Conservation (phyloP, 2,797 vertebrate genomes). For the Lagocephalus sceleratus region DNA sequence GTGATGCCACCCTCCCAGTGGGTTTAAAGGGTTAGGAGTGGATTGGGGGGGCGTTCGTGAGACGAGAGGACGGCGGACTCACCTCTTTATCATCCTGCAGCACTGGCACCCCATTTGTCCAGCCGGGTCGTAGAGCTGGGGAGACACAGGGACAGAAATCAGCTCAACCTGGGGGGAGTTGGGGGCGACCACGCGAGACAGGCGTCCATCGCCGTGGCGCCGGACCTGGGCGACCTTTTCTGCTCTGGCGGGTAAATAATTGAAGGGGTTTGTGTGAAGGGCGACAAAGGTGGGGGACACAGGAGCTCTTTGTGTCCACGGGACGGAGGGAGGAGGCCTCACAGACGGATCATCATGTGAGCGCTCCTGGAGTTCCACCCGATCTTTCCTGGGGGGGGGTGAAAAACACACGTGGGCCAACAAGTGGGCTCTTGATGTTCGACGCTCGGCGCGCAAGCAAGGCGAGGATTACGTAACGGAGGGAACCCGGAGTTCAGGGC, state of each 20-base stretch:
- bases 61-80: slow-evolving; percentile 55
- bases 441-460: no score
- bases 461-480: no score
- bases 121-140: slow-evolving; percentile 67
- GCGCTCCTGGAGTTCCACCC: slow-evolving; percentile 1
- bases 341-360: neutral
- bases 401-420: slow-evolving; percentile 17
- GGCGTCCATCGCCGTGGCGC: slow-evolving; percentile 57
- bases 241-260: slow-evolving; percentile 77
- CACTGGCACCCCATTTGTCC: slow-evolving; percentile 99
- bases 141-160: slow-evolving; percentile 41
- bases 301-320: slow-evolving; percentile 35
- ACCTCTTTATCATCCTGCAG: slow-evolving; percentile 98
- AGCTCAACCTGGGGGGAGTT: no score
- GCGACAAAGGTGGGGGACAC: slow-evolving; percentile 51
- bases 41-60: no score
- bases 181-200: no score
- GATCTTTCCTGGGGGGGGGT: slow-evolving; percentile 7
- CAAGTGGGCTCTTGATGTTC: neutral
- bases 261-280: slow-evolving; percentile 64
- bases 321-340: slow-evolving; percentile 8
- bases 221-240: slow-evolving; percentile 71
- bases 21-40: no score
- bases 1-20: no score
- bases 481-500: neutral